phyloP scores from a whole-genome alignment of 2,888 invertebrate genomes.

The Andrena marginata region DNA sequence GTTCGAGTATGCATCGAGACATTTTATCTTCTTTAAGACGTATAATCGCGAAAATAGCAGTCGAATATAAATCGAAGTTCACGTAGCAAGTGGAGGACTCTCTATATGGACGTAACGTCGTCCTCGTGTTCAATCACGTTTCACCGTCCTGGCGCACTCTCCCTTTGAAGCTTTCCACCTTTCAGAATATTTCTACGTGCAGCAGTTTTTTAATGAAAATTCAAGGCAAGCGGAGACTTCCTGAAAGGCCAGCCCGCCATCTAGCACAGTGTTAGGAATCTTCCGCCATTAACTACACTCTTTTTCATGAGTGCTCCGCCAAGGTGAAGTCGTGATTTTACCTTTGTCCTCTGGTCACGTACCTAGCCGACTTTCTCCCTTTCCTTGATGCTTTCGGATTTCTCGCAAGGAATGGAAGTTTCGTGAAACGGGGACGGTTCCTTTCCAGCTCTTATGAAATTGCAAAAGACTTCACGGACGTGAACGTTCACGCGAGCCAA shows the following conservation, averaged over 20 bases:
- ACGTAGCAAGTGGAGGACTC: constrained; percentile 6
- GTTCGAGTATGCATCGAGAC: background rate
- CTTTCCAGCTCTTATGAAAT: constrained; percentile 56
- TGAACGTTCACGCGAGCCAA: constrained; percentile 20
- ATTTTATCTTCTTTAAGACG: background rate
- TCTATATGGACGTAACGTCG: constrained; percentile 28
- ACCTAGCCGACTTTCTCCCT: constrained; percentile 61
- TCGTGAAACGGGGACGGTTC: constrained; percentile 55
- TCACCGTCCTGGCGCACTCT: constrained; percentile 26
- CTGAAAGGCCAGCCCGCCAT: constrained; percentile 48
- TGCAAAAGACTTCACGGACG: constrained; percentile 47
- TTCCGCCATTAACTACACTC: constrained; percentile 68
- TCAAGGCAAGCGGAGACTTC: constrained; percentile 47
- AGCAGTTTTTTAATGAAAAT: constrained; percentile 67
- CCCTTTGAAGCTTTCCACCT: constrained; percentile 50
- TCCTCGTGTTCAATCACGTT: constrained; percentile 59
- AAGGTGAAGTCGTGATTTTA: constrained; percentile 72
- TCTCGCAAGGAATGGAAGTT: constrained; percentile 68
- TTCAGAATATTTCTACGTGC: constrained; percentile 61
- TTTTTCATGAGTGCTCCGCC: constrained; percentile 57
- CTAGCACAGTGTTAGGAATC: constrained; percentile 69
- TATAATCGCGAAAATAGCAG: constrained; percentile 20
- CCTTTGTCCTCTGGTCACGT: constrained; percentile 73
- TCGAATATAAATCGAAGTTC: constrained; percentile 20
- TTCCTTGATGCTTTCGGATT: constrained; percentile 61